Base-by-base conservation (phyloP, 2,888 invertebrate species). In the Cyaniris semiargus region DNA sequence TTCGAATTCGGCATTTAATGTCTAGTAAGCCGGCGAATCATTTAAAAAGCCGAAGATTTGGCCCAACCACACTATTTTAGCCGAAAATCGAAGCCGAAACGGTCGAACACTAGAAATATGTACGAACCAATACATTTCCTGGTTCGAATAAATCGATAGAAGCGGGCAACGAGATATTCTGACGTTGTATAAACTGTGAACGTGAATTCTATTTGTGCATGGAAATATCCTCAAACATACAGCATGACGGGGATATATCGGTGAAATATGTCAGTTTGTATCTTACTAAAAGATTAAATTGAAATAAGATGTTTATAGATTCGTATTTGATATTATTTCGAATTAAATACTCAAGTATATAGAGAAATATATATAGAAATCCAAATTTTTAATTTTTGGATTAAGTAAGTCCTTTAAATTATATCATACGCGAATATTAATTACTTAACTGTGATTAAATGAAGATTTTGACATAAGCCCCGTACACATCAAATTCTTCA, bases 111-210 rank as follows among this genome's bases (percentile, higher is more conserved):
- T 53, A 1, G 34, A 71, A 71, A 71, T 70, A 71, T 71, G n/a
- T 38, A 70, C 70, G 74, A n/a, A n/a, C n/a, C n/a, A n/a, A 21
- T 74, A 53, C 74, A 48, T 48, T 74, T 74, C 74, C 74, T 53
- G 23, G 74, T 71, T 38, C 71, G 71, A 38, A 66, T 66, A 66
- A 66, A 66, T 66, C 66, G 27, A 66, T 66, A 66, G 27, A 15
- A 66, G 66, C 66, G 27, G 18, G 1, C 27, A 38, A 71, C 71
- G 38, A 71, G n/a, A 71, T 71, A 38, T 38, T 71, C 71, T 71
- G 71, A 71, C 71, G 21, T 66, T 66, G 66, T 66, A 66, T 66
- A 66, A 31, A 66, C 27, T 66, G 60, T 23, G 27, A 66, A 66
- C 27, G 66, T 13, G 13, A 66, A 66, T 66, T 66, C 27, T 66